A percentile compares a stretch with the other conserved stretches of the same genome.
Evolutionary conservation across 2,113 vertebrate genomes (phyloP).

Genomic region (Colius striatus): DNA sequence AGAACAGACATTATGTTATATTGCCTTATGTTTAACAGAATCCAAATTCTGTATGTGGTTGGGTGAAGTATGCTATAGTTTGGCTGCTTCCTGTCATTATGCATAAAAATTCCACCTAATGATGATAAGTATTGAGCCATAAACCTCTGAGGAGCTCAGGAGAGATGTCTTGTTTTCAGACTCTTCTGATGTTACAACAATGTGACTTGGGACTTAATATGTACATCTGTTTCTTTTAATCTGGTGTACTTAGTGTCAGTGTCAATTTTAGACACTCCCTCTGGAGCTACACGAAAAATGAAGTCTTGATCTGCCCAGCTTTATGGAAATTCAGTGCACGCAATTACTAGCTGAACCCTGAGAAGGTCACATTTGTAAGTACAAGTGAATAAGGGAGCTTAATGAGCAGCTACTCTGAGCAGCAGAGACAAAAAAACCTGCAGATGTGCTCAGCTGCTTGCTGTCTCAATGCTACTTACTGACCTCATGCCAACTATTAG

Average conservation of each 20-base stretch:
- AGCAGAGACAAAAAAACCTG: not conserved
- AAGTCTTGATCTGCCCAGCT: not conserved
- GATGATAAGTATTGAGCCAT: not conserved
- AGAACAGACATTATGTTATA: not conserved
- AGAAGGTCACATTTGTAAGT: not conserved
- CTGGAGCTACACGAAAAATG: constrained; percentile 2
- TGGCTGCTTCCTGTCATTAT: not conserved
- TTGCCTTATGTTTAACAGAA: not conserved
- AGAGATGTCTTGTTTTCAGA: not conserved
- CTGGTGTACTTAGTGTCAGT: not conserved
- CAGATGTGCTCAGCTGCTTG: rapidly evolving
- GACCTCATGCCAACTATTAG: not conserved
- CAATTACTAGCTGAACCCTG: not conserved
- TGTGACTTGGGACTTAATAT: not conserved
- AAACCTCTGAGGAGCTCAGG: not conserved
- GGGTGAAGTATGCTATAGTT: not conserved
- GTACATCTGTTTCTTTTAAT: not conserved
- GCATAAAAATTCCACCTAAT: not conserved
- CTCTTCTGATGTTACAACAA: not conserved
- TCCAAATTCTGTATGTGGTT: not conserved
- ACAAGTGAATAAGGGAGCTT: not conserved
- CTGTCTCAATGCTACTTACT: not conserved
- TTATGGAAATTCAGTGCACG: not conserved
- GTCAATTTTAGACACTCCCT: not conserved
- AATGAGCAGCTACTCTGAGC: not conserved